Conservation (phyloP, 1,140 invertebrate genomes). For the Cepaea nemoralis region DNA sequence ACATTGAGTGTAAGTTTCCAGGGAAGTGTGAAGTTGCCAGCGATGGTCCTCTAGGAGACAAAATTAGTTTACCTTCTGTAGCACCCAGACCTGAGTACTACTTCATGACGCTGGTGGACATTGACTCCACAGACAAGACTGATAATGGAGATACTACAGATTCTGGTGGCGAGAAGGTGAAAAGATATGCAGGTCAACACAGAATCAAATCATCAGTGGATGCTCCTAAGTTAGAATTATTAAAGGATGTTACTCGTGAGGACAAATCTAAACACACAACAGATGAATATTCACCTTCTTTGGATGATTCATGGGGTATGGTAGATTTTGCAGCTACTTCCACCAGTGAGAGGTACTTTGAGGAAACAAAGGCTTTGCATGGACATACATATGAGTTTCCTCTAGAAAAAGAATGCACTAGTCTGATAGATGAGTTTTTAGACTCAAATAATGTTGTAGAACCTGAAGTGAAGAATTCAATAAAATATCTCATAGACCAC, state of each 20-base stretch:
- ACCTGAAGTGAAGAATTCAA: conserved; percentile 47
- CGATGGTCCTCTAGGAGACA: conserved; percentile 44
- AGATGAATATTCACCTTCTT: background rate
- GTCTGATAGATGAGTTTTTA: conserved; percentile 12
- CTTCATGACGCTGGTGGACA: conserved; percentile 46
- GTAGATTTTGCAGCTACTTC: background rate
- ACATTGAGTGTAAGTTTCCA: conserved; percentile 44
- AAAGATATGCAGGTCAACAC: too few relatives aligned
- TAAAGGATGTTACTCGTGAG: too few relatives aligned
- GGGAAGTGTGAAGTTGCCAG: conserved; percentile 48
- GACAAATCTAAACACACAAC: too few relatives aligned
- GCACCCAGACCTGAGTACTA: conserved; percentile 41
- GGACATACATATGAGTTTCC: background rate
- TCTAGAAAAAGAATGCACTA: background rate
- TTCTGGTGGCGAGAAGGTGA: background rate
- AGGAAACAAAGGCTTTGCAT: background rate
- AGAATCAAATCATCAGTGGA: too few relatives aligned
- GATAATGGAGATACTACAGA: conserved; percentile 42
- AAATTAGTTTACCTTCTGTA: conserved; percentile 37
- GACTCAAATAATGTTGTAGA: conserved; percentile 43
- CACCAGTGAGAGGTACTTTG: background rate
- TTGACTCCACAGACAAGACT: conserved; percentile 49
- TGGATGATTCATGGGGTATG: background rate
- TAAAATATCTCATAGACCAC: conserved; percentile 56
- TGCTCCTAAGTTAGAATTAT: too few relatives aligned